These are phyloP conservation scores for Synanceia verrucosa DNA, from an alignment of 2,797 vertebrate species.

Conservation along the genomic window DNA sequence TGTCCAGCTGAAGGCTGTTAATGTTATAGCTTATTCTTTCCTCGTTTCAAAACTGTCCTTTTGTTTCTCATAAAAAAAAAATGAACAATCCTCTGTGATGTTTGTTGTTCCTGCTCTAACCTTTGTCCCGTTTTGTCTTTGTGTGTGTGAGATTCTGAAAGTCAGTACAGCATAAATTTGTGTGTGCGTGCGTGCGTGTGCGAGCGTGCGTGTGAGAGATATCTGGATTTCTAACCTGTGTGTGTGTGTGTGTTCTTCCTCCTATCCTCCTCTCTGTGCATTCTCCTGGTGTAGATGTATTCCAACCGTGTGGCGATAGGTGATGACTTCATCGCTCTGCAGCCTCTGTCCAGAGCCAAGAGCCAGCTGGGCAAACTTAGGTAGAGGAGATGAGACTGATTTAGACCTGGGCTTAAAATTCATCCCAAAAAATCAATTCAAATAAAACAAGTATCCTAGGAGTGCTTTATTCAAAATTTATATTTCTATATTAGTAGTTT, in stretches of 20 bases:
- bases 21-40: slow-evolving; percentile 6
- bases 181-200: neutral
- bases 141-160: neutral
- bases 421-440: slow-evolving; percentile 5
- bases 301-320: slow-evolving; percentile 97
- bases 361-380: slow-evolving; percentile 99
- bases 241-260: slow-evolving; percentile 54
- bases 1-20: slow-evolving; percentile 33
- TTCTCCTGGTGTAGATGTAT: slow-evolving; percentile 92
- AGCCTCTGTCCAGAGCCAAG: slow-evolving; percentile 99
- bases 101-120: slow-evolving; percentile 59
- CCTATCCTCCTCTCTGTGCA: slow-evolving; percentile 65
- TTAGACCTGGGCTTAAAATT: slow-evolving; percentile 42
- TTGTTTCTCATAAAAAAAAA: slow-evolving; percentile 15
- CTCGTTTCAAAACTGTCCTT: slow-evolving; percentile 11
- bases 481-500: slow-evolving; percentile 21
- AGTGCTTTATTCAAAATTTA: slow-evolving; percentile 57
- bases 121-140: slow-evolving; percentile 29
- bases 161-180: neutral
- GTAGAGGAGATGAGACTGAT: slow-evolving; percentile 88
- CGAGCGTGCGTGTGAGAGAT: neutral
- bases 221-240: neutral
- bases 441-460: slow-evolving; percentile 11
- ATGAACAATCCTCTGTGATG: slow-evolving; percentile 10
- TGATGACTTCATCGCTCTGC: slow-evolving; percentile 99